Evolutionary conservation across 2,797 vertebrate genomes (phyloP), one percentile per base, ranked within the genome.

Genomic region (Enteromius paludinosus): DNA sequence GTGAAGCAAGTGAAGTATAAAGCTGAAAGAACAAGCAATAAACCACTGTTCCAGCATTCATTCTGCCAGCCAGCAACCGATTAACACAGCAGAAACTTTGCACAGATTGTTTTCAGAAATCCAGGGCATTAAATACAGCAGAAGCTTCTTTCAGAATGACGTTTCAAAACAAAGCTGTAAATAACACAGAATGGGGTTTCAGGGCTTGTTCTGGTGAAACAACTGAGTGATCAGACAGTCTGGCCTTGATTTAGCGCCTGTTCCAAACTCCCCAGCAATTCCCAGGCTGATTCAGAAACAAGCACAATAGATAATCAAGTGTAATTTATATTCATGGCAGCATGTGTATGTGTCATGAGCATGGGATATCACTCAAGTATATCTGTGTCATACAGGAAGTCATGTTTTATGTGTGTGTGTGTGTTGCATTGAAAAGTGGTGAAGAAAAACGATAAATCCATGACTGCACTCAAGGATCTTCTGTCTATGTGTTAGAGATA

Each of bases 231-330:
- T 77, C 79, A 83, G 65, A 25, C 17, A 64, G 25, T 45, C 38
- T 35, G 23, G 64, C 23, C 72, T 68, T 87, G 84, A 87, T 87
- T 86, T 84, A 86, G 45, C 45, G 18, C 38, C 59, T 65, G 18
- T n/a, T 82, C 41, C 78, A 82, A 82, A 52, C 28, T 74, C 52
- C 20, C 59, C n/a, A 79, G 74, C 2, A 41, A 78, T 54, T 80
- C 80, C 79, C 64, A 77, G 38, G 25, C 43, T n/a, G 47, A 73
- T 82, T 81, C 54, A 54, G 56, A 83, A 83, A 41, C 71, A 73
- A 61, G 73, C 72, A 81, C 81, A 82, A 81, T 85, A 82, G 75
- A 77, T 80, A 82, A 89, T 84, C 75, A 78, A 56, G 69, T n/a
- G 18, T 74, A 52, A n/a, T 86, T 86, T 78, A 59, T 52, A 84